These are phyloP conservation scores for Poicephalus meyeri DNA, from an alignment of 2,113 vertebrate genomes.

Conservation along the genomic window DNA sequence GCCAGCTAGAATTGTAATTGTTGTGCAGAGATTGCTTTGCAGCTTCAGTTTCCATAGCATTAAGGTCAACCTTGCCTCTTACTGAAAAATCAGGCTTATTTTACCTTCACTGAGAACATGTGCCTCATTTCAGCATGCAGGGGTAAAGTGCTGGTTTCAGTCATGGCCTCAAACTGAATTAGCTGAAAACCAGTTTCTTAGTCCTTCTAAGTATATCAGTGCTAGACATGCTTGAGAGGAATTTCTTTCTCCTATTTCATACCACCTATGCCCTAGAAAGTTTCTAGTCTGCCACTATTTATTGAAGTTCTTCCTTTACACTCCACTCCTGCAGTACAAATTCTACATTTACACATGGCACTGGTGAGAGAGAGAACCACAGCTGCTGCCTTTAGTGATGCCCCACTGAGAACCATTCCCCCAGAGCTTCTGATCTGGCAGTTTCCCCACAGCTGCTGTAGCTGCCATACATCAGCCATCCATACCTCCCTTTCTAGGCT, in stretches of 20 bases:
- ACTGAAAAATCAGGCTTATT: not conserved
- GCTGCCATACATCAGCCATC: not conserved
- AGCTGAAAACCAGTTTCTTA: not conserved
- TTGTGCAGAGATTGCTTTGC: not conserved
- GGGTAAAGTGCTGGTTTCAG: not conserved
- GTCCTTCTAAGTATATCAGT: not conserved
- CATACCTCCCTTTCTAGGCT: not conserved
- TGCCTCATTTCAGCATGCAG: not conserved
- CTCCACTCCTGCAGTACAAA: not conserved
- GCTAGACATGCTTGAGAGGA: not conserved
- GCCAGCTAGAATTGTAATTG: not conserved
- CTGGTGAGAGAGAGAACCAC: not conserved
- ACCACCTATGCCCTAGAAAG: not conserved
- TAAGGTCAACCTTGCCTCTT: not conserved
- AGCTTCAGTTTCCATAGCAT: not conserved
- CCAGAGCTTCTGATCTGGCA: not conserved
- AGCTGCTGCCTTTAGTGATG: not conserved
- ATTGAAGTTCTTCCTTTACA: not conserved
- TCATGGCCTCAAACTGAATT: not conserved
- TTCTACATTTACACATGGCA: not conserved
- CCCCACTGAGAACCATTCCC: not conserved
- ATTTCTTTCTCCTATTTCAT: not conserved
- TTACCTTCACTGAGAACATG: not conserved
- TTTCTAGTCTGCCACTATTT: not conserved
- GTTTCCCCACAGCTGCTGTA: not conserved